These are phyloP conservation scores for Saccostrea echinata DNA, from an alignment of 1,140 invertebrate genomes.

Conservation along the genomic window DNA sequence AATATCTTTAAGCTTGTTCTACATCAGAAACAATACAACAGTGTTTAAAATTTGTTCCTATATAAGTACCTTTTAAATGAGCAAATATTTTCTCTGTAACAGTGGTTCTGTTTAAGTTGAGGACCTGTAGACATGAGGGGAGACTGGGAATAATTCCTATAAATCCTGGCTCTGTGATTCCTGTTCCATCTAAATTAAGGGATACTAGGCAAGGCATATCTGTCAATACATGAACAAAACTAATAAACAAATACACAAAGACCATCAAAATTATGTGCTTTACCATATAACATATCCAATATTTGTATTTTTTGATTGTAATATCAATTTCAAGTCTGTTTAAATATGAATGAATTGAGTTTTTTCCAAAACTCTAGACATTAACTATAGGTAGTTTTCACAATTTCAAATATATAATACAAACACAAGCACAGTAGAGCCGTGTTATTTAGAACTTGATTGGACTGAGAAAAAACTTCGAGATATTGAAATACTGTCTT, in stretches of 20 bases:
- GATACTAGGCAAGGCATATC: constrained; percentile 65
- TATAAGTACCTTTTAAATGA: constrained; percentile 57
- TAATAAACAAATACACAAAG: neutral
- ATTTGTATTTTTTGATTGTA: too few relatives aligned
- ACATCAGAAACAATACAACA: neutral
- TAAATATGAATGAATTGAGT: too few relatives aligned
- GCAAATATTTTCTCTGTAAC: constrained; percentile 71
- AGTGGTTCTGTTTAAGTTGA: constrained; percentile 72
- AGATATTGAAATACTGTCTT: too few relatives aligned
- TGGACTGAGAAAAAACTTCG: too few relatives aligned
- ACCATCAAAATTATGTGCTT: too few relatives aligned
- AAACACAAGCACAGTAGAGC: too few relatives aligned
- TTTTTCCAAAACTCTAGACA: too few relatives aligned
- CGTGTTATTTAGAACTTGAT: too few relatives aligned
- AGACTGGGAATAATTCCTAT: constrained; percentile 58
- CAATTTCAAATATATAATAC: too few relatives aligned
- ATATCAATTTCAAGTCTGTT: too few relatives aligned
- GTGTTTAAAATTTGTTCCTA: neutral
- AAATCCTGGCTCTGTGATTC: constrained; percentile 71
- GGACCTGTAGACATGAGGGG: constrained; percentile 60
- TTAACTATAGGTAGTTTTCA: too few relatives aligned
- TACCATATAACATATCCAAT: too few relatives aligned
- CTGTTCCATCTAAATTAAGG: constrained; percentile 70
- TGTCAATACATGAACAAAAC: constrained; percentile 52
- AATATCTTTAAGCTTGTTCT: neutral